Evolutionary conservation across 1,140 invertebrate genomes (phyloP), one percentile per base, ranked within the genome.

Genomic region (Araneus ventricosus): DNA sequence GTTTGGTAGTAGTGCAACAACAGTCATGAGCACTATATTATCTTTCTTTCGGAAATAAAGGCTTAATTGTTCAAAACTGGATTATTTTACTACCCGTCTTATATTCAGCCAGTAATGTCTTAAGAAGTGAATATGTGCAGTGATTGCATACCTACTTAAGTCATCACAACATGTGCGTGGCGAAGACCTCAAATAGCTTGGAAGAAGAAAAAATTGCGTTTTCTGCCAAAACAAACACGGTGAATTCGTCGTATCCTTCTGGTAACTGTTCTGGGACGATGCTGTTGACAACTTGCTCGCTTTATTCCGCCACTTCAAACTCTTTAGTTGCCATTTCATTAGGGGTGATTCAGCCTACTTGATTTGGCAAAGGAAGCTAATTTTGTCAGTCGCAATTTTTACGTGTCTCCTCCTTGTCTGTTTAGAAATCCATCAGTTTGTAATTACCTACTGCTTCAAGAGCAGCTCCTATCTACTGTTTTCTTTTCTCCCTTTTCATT

Each of bases 141-240:
- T 20, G 30, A 34, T 34, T 75, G 34, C 70, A 34, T 75, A 75
- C 34, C 70, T 75, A 37, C 70, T 75, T 75, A 75, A 75, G 30
- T 34, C 70, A 34, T 75, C 70, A 37, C 30, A 75, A 34, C 70
- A 75, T 34, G 70, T 37, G 30, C 70, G 30, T 75, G 27, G 10
- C 34, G 30, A 75, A 75, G 17, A 75, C 30, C 70, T 37, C 70
- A 75, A 75, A 75, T 75, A 75, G 70, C n/a, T 41, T 52, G 4
- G 80, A 52, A 41, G 39, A 82, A 82, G 80, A 89, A 89, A 89
- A 89, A 52, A 45, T 52, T 20, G 24, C 41, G 30, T 70, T 61
- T 79, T 89, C 39, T 70, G 88, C 88, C 88, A 89, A 89, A 89
- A 89, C 88, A 89, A 89, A 89, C 88, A 89, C 41, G 34, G n/a